phyloP scores from a whole-genome alignment of 2,797 vertebrate species.

The Kryptopterus vitreolus region DNA sequence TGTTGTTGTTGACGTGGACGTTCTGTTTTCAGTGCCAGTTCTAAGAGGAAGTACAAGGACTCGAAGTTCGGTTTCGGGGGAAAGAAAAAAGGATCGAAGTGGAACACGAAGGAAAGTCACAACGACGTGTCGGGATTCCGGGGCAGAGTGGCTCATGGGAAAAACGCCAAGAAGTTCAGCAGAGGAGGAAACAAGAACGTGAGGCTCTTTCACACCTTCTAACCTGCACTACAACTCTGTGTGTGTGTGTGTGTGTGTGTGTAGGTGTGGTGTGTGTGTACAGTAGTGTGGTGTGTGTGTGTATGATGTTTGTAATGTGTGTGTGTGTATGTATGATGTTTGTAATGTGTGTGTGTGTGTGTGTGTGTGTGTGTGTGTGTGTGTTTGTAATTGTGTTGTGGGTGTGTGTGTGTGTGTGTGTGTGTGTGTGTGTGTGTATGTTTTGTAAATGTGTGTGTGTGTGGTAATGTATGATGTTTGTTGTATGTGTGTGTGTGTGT shows the following conservation, averaged over 20 bases:
- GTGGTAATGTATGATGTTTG: too few relatives aligned
- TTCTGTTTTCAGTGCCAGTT: slow-evolving; percentile 75
- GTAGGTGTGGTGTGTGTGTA: too few relatives aligned
- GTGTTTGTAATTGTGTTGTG: too few relatives aligned
- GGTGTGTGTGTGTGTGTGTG: slow-evolving; percentile 48
- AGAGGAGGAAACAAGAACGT: slow-evolving; percentile 72
- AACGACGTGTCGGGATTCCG: slow-evolving; percentile 89
- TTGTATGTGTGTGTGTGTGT: slow-evolving; percentile 13
- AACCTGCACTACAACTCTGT: neutral
- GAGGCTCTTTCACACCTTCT: neutral
- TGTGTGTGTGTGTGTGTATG: slow-evolving; percentile 39
- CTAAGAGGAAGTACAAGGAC: slow-evolving; percentile 92
- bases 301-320: too few relatives aligned
- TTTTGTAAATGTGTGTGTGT: slow-evolving; percentile 29
- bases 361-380: too few relatives aligned
- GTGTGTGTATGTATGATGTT: too few relatives aligned
- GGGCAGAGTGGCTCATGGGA: slow-evolving; percentile 80
- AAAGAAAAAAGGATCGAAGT: slow-evolving; percentile 90
- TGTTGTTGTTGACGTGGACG: too few relatives aligned
- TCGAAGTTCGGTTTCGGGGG: slow-evolving; percentile 96
- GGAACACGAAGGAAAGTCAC: slow-evolving; percentile 93
- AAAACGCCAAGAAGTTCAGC: slow-evolving; percentile 68
- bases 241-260: neutral
- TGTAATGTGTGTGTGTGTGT: neutral
- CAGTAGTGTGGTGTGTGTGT: too few relatives aligned